Base-by-base conservation (phyloP, 53 echinoderm and acorn worm genomes). In the Astropecten irregularis region DNA sequence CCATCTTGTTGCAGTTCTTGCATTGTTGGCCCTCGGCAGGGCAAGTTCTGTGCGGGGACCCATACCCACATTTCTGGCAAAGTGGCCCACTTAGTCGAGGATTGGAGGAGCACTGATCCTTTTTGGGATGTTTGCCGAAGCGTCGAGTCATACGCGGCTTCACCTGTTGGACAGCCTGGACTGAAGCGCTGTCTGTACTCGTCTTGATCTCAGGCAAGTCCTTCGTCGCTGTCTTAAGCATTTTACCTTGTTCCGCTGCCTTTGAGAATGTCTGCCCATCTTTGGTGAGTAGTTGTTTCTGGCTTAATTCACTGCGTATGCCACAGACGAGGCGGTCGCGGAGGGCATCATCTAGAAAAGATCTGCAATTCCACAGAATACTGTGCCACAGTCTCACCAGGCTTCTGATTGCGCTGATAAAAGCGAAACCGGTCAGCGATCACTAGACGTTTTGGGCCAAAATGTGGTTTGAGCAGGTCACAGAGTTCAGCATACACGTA, bases 361-460 rank as follows among this genome's bases (percentile, higher is more conserved):
- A 69, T 9, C 29, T 79, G 58, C 54, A 91, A 37, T 15, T 66
- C 40, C 4, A 82, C 88, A 1, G 79, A 27, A 25, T 81, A 92
- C 1, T 79, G 68, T 16, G 77, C 73, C 11, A 92, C 73, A 0
- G 55, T 62, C 36, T 88, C 92, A 1, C 59, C 20, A 20, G 76
- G 36, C 14, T 82, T 52, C 53, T 88, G 88, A 48, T 82, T 66
- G 27, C 82, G 69, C 53, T 81, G 67, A 54, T 88, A 65, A 52
- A 88, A 88, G 40, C 70, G 47, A 28, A 81, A 87, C 40, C 87
- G 66, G 40, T 87, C 87, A 20, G 87, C 87, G 34, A 87, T 87
- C 16, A 83, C 64, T 0, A 88, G 62, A 3, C 82, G 82, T 60
- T 82, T 81, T 4, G 82, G 88, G 11, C 49, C 22, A 2, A 71